A percentile compares a stretch with the other conserved stretches of the same genome.
Evolutionary conservation across 2,888 invertebrate genomes (phyloP).

Genomic region (Scaeva pyrastri): DNA sequence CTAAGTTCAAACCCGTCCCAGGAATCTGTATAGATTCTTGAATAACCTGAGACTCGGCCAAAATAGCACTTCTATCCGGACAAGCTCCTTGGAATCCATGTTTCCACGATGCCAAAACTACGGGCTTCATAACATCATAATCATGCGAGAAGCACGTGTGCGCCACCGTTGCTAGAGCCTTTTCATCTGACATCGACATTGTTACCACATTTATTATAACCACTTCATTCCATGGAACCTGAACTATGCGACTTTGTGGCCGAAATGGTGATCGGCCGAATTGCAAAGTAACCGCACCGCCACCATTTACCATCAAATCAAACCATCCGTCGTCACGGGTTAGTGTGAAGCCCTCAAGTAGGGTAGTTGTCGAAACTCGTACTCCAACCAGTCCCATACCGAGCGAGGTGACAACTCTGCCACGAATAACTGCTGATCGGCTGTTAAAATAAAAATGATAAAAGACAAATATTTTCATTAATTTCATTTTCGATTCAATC

Average conservation of each 20-base stretch:
- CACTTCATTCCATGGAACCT: slow-evolving; percentile 99
- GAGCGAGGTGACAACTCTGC: slow-evolving; percentile 95
- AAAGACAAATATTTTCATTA: slow-evolving; percentile 55
- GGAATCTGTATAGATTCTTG: slow-evolving; percentile 98
- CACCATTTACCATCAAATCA: slow-evolving; percentile 99
- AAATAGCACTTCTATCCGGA: slow-evolving; percentile 94
- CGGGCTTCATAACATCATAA: slow-evolving; percentile 96
- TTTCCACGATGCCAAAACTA: slow-evolving; percentile 96
- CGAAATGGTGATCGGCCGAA: slow-evolving; percentile 97
- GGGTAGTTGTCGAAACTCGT: slow-evolving; percentile 95
- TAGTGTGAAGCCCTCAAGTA: slow-evolving; percentile 97
- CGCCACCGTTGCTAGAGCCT: slow-evolving; percentile 87
- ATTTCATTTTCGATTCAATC: not conserved
- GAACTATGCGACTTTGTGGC: slow-evolving; percentile 93
- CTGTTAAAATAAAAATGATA: slow-evolving; percentile 85
- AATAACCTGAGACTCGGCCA: slow-evolving; percentile 96
- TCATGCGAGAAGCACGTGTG: slow-evolving; percentile 95
- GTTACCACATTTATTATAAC: slow-evolving; percentile 95
- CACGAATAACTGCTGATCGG: slow-evolving; percentile 98
- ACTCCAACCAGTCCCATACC: slow-evolving; percentile 98
- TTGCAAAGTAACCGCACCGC: slow-evolving; percentile 97
- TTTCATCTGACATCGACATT: slow-evolving; percentile 93
- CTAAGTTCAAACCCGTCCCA: slow-evolving; percentile 96
- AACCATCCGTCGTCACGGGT: slow-evolving; percentile 98
- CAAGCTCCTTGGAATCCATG: slow-evolving; percentile 98